A percentile compares a stretch with the other conserved stretches of the same genome.
Conservation (phyloP, 2,113 vertebrate species). For the Solenodon paradoxus region DNA sequence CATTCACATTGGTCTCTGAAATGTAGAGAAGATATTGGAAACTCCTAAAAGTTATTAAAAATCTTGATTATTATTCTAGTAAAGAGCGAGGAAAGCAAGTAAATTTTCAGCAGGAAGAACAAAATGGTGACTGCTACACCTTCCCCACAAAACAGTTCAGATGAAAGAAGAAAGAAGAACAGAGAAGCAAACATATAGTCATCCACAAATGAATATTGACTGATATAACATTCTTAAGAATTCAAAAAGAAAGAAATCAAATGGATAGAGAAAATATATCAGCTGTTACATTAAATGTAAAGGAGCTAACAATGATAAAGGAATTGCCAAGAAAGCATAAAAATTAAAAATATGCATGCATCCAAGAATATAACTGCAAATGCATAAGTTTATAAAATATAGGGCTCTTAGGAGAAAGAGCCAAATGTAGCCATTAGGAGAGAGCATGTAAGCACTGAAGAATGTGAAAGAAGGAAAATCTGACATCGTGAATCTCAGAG, state of each 20-base stretch:
- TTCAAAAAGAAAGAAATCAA: not conserved
- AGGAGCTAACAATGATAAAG: not conserved
- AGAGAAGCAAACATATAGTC: not conserved
- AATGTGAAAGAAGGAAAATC: not conserved
- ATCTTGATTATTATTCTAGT: not conserved
- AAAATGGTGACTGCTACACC: not conserved
- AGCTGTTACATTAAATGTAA: not conserved
- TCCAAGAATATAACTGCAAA: not conserved
- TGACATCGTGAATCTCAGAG: not conserved
- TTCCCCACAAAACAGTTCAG: not conserved
- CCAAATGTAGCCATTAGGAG: not conserved
- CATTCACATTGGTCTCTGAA: not conserved
- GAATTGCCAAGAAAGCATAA: not conserved
- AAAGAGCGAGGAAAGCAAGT: not conserved
- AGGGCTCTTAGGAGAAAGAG: not conserved
- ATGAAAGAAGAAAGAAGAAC: not conserved
- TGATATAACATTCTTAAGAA: not conserved
- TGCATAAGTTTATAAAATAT: not conserved
- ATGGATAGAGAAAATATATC: not conserved
- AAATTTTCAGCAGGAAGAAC: not conserved
- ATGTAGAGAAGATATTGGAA: not conserved
- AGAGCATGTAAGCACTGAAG: not conserved
- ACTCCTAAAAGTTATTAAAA: not conserved
- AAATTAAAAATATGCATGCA: not conserved
- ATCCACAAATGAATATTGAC: not conserved